Evolutionary conservation across 2,113 vertebrate species (phyloP).

Genomic region (Australoheros scitulus): DNA sequence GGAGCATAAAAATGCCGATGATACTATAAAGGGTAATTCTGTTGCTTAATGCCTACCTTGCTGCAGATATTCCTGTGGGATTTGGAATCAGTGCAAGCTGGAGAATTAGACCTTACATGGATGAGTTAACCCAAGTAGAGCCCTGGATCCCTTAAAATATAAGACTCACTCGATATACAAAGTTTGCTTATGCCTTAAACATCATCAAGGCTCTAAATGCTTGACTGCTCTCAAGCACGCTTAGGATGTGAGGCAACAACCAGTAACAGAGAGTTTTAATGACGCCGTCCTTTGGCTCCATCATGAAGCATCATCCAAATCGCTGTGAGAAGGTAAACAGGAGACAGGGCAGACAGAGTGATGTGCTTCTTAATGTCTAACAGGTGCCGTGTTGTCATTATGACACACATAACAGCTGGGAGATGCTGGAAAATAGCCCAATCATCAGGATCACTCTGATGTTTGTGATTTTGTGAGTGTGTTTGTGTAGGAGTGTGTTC

Average conservation of each 20-base stretch:
- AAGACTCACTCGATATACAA: not conserved
- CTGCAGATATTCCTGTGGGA: not conserved
- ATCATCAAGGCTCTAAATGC: not conserved
- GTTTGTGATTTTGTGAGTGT: conserved; percentile 22
- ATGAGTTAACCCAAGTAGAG: not conserved
- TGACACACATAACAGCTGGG: conserved; percentile 67
- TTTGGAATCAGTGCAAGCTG: not conserved
- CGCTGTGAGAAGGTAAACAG: conserved; percentile 48
- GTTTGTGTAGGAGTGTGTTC: not conserved
- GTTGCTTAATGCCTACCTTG: not conserved
- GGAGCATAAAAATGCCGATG: not conserved
- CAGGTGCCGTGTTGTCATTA: conserved; percentile 70
- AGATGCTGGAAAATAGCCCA: conserved; percentile 53
- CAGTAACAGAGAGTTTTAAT: conserved; percentile 12
- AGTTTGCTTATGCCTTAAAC: not conserved
- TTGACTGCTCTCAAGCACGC: not conserved
- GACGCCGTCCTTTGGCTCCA: conserved; percentile 11
- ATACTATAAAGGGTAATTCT: not conserved
- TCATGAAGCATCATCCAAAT: conserved; percentile 40
- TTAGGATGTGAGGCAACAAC: not conserved
- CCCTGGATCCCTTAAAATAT: not conserved
- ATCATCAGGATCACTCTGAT: conserved; percentile 47
- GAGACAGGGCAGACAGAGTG: conserved; percentile 53
- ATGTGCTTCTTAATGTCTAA: conserved; percentile 67
- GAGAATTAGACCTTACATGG: not conserved